Evolutionary conservation across 2,797 vertebrate genomes (phyloP).

Genomic region (Pipistrellus pipistrellus): DNA sequence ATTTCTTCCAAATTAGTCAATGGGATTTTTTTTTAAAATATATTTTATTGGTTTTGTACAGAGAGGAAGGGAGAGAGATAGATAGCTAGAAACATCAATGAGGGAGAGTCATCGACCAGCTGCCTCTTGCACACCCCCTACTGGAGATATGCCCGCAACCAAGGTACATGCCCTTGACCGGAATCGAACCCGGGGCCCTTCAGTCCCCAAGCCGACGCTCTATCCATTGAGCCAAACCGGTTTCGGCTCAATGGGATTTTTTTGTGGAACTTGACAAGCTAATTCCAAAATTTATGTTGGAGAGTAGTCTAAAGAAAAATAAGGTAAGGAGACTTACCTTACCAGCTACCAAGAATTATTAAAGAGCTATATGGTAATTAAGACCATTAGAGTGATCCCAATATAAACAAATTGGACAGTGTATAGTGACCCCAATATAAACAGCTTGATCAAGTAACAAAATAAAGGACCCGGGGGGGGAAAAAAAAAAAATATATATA

Average conservation of each 20-base stretch:
- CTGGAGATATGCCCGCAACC: no score
- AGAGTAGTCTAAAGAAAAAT: not conserved
- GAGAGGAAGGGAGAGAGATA: no score
- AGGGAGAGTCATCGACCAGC: no score
- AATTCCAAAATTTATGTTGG: constrained; percentile 44
- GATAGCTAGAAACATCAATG: no score
- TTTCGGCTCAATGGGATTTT: not conserved
- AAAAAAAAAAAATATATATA: not conserved
- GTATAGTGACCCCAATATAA: not conserved
- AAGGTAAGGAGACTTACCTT: not conserved
- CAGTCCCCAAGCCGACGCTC: no score
- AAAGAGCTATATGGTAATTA: not conserved
- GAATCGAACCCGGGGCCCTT: no score
- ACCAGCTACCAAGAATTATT: not conserved
- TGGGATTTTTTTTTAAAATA: not conserved
- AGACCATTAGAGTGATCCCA: not conserved
- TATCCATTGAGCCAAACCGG: no score
- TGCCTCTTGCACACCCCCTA: no score
- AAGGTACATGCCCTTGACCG: no score
- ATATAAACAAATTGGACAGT: not conserved
- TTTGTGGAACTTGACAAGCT: not conserved
- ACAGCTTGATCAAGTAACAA: not conserved
- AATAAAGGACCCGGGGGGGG: not conserved
- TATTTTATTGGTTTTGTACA: no score
- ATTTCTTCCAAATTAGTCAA: constrained; percentile 1